Base-by-base conservation (phyloP, 2,888 invertebrate species). In the Leistus spinibarbis region DNA sequence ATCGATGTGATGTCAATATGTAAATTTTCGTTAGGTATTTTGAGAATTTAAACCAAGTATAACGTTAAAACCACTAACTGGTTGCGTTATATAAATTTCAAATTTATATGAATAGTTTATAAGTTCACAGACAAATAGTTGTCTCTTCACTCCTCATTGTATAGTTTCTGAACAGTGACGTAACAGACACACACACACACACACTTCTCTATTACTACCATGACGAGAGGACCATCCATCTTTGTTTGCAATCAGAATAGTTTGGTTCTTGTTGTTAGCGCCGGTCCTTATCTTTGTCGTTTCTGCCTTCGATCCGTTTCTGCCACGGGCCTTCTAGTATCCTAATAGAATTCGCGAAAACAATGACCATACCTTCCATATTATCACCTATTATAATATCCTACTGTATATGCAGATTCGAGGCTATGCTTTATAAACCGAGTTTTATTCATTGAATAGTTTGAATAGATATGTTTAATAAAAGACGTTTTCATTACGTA, bases 251-350 rank as follows among this genome's bases (percentile, higher is more conserved):
- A 60, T 60, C 60, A 60, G 60, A 3, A 57, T 19, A 57, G 57
- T 57, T 63, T n/a, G 63, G n/a, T 23, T 24, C 71, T 40, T 40
- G 40, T 69, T 69, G 69, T 69, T 69, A 62, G 69, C 62, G 54
- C 24, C 20, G 54, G 63, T 71, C 64, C 71, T 71, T 71, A 71
- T 71, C 71, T 62, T 54, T 16, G 54, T 54, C 19, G 54, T 63
- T 63, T 64, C 63, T 71, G 63, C 63, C 64, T 71, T 71, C 71
- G 64, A 71, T 71, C 7, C 71, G 71, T 71, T 71, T 54, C 70
- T 54, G 57, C 40, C 62, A 20, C 70, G 24, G 54, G 70, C 54
- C 53, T 64, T 19, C 69, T 22, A 64, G 20, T 54, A 65, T 40
- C 27, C 23, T 63, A 71, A 71, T 71, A 64, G 71, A 71, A 68